Evolutionary conservation across 2,888 invertebrate genomes (phyloP).

Genomic region (Aelia acuminata): DNA sequence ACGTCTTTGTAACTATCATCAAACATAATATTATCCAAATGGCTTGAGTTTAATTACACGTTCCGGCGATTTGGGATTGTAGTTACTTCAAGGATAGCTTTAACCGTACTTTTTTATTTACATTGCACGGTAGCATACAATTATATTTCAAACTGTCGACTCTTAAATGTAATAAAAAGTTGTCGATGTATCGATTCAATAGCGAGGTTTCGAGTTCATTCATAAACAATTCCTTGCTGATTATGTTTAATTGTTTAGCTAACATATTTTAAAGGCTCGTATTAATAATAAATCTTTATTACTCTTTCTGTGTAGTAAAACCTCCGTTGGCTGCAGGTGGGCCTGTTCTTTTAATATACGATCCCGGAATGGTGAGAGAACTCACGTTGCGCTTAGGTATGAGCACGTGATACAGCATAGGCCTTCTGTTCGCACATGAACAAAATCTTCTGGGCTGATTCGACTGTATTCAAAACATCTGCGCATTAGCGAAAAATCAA

Average conservation of each 20-base stretch:
- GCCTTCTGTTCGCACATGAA: neutral
- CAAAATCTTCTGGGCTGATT: neutral
- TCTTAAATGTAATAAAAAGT: neutral
- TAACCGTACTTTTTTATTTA: neutral
- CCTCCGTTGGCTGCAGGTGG: neutral
- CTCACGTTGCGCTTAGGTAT: neutral
- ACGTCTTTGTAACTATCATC: constrained; percentile 6
- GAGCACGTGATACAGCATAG: constrained; percentile 6
- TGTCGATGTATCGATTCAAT: neutral
- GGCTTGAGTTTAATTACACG: neutral
- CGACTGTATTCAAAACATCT: neutral
- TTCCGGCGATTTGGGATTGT: neutral
- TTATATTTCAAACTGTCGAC: neutral
- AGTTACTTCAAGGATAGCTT: neutral
- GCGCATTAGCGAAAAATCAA: neutral
- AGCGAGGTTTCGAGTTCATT: neutral
- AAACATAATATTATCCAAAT: constrained; percentile 13
- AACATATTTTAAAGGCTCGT: neutral
- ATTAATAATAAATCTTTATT: neutral
- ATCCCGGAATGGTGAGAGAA: neutral
- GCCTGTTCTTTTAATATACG: neutral
- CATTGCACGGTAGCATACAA: neutral
- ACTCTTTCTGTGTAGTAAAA: neutral
- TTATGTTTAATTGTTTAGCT: neutral
- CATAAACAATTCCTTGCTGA: neutral